phyloP scores from a whole-genome alignment of 2,888 invertebrate genomes.

The Tachina fera region DNA sequence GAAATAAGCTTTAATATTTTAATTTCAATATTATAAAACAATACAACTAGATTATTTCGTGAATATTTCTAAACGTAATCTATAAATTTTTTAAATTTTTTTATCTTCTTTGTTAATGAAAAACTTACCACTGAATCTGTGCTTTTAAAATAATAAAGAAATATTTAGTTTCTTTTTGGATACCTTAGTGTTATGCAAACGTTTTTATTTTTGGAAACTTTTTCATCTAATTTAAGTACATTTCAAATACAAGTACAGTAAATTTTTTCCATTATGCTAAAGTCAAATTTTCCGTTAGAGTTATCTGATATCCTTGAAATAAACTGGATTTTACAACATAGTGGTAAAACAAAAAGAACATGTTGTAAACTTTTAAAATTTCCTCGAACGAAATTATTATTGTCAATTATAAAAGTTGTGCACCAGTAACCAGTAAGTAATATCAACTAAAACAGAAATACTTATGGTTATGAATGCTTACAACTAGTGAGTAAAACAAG shows the following conservation, averaged over 20 bases:
- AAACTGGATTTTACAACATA: slow-evolving; percentile 7
- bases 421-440: slow-evolving; percentile 14
- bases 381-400: slow-evolving; percentile 48
- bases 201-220: not conserved
- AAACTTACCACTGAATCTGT: no score
- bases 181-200: not conserved
- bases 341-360: slow-evolving; percentile 2
- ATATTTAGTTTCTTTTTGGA: no score
- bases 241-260: no score
- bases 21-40: no score
- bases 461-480: not conserved
- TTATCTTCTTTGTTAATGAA: no score
- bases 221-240: not conserved
- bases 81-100: no score
- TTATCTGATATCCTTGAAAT: slow-evolving; percentile 4
- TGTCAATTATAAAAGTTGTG: slow-evolving; percentile 44
- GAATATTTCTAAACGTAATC: no score
- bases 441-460: slow-evolving; percentile 15
- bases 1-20: no score
- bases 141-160: no score
- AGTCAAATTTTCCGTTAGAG: not conserved
- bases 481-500: not conserved
- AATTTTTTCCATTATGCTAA: no score
- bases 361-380: slow-evolving; percentile 54
- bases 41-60: no score